These are phyloP conservation scores for Oncorhynchus tshawytscha DNA, from an alignment of 2,113 vertebrate genomes.

Conservation along the genomic window DNA sequence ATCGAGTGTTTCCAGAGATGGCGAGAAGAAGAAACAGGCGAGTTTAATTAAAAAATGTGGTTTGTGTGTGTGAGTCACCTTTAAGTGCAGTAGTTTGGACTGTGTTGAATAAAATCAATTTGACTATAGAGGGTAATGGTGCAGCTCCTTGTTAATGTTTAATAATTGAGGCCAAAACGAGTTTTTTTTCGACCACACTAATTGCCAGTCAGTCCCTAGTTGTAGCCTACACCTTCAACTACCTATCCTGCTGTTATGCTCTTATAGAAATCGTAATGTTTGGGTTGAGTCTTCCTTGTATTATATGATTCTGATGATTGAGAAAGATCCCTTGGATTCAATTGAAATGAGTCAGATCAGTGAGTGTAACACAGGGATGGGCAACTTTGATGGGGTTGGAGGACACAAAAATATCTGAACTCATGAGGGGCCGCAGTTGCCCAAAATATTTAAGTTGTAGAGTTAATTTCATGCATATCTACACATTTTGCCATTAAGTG, in stretches of 20 bases:
- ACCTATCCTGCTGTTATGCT: not conserved
- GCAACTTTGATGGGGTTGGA: no score
- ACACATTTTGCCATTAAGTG: no score
- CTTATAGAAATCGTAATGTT: no score
- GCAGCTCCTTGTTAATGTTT: conserved; percentile 45
- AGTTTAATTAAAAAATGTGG: conserved; percentile 49
- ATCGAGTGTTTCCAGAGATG: conserved; percentile 22
- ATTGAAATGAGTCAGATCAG: no score
- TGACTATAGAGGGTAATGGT: conserved; percentile 40
- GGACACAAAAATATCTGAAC: no score
- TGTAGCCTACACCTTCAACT: not conserved
- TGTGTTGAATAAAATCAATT: conserved; percentile 63
- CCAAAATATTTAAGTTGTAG: no score
- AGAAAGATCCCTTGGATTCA: no score
- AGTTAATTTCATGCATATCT: no score
- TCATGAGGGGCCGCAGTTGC: no score
- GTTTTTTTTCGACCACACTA: not conserved
- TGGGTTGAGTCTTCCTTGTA: no score
- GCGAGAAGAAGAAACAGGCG: conserved; percentile 57
- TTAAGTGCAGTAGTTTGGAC: conserved; percentile 43
- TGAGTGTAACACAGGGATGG: no score
- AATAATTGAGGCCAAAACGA: conserved; percentile 43
- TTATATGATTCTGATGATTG: no score
- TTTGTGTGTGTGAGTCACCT: conserved; percentile 37
- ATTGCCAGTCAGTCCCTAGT: not conserved